A percentile compares a stretch with the other conserved stretches of the same genome.
phyloP scores from a whole-genome alignment of 2,888 invertebrate species.

The Trachelus troglodyta region DNA sequence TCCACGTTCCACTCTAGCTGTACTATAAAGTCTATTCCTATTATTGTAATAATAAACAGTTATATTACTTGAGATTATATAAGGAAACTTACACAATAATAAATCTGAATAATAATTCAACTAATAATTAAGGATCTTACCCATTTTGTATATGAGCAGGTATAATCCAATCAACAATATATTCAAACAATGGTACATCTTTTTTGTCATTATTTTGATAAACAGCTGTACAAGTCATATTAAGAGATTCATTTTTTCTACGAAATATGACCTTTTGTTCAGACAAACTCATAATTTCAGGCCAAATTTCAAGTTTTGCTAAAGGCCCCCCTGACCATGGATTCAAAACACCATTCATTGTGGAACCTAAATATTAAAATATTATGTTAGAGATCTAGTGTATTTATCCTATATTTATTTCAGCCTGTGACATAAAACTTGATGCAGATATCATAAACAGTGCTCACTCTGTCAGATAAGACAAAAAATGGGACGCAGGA shows the following conservation, averaged over 20 bases:
- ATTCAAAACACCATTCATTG: neutral
- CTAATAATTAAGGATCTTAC: constrained; percentile 24
- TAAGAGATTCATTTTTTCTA: constrained; percentile 47
- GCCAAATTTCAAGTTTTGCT: constrained; percentile 36
- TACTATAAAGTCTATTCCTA: constrained; percentile 19
- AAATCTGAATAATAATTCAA: neutral
- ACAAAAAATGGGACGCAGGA: neutral
- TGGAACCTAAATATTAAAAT: constrained; percentile 7
- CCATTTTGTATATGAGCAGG: constrained; percentile 29
- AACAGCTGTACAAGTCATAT: constrained; percentile 47
- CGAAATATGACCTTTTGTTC: constrained; percentile 37
- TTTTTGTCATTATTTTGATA: constrained; percentile 34
- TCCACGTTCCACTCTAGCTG: constrained; percentile 34
- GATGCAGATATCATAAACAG: neutral
- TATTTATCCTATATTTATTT: neutral
- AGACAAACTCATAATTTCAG: constrained; percentile 31
- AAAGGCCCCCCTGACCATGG: constrained; percentile 18
- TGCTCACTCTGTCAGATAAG: neutral
- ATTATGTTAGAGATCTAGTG: neutral
- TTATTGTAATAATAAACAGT: neutral
- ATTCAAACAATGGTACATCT: constrained; percentile 26
- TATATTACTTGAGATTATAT: neutral
- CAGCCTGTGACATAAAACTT: neutral
- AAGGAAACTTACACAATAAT: neutral
- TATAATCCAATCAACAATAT: constrained; percentile 38